These are phyloP conservation scores for Struthidea cinerea DNA, from an alignment of 2,113 vertebrate genomes.

Conservation along the genomic window DNA sequence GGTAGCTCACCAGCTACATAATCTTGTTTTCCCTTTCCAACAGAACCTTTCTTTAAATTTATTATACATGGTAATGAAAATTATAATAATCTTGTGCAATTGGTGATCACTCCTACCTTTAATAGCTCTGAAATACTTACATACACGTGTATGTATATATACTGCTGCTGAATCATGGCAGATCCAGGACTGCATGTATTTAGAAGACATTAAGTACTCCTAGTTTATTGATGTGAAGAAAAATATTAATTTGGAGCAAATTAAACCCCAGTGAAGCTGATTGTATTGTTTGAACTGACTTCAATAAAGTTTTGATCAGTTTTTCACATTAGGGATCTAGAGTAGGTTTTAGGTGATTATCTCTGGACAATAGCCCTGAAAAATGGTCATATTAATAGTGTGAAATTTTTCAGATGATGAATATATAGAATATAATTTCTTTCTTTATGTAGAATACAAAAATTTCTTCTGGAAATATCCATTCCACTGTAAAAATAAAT, in stretches of 20 bases:
- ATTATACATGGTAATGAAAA: neutral
- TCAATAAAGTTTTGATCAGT: neutral
- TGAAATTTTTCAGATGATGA: neutral
- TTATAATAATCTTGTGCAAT: neutral
- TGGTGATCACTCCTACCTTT: neutral
- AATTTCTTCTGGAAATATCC: neutral
- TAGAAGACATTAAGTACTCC: neutral
- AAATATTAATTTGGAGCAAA: neutral
- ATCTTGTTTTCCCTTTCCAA: neutral
- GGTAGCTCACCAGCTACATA: rapidly evolving
- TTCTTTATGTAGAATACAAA: neutral
- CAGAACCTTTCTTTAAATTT: neutral
- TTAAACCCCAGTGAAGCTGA: neutral
- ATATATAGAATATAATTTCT: neutral
- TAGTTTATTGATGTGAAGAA: neutral
- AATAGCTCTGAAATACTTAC: neutral
- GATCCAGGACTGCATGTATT: neutral
- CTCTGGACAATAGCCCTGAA: neutral
- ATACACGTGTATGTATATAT: neutral
- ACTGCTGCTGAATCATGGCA: neutral
- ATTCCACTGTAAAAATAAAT: neutral
- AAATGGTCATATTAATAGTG: neutral
- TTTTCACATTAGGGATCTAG: neutral
- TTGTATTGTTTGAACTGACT: neutral
- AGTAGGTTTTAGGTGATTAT: neutral